These are phyloP conservation scores for Zaprionus capensis DNA, from an alignment of 1,140 invertebrate genomes.

Conservation along the genomic window DNA sequence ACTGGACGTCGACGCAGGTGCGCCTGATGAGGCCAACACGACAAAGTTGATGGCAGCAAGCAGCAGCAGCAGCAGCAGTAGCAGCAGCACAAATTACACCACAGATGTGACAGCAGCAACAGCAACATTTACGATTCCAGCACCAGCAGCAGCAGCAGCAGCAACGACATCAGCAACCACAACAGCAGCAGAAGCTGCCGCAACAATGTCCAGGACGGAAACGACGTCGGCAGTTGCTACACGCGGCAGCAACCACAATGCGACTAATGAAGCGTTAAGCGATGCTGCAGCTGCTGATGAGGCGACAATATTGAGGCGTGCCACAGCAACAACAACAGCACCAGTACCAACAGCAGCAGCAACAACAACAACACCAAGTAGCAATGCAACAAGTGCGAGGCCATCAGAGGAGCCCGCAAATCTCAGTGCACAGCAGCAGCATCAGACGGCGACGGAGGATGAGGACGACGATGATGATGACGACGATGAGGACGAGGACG, in stretches of 20 bases:
- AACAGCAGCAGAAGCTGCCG: slow-evolving; percentile 10
- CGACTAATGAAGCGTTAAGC: slow-evolving; percentile 79
- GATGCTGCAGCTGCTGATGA: slow-evolving; percentile 45
- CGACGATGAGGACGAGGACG: slow-evolving; percentile 63
- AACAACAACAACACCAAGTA: slow-evolving; percentile 13
- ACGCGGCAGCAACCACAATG: slow-evolving; percentile 62
- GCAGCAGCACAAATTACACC: slow-evolving; percentile 59
- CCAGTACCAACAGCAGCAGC: slow-evolving; percentile 6
- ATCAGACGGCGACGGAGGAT: slow-evolving; percentile 33
- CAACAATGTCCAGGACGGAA: slow-evolving; percentile 11
- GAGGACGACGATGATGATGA: slow-evolving; percentile 70
- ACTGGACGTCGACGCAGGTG: slow-evolving; percentile 43
- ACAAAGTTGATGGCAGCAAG: slow-evolving; percentile 41
- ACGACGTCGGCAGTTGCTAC: slow-evolving; percentile 13
- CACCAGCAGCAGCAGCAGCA: slow-evolving; percentile 7
- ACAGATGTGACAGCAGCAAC: slow-evolving; percentile 20
- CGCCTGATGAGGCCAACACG: slow-evolving; percentile 41
- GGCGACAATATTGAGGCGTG: slow-evolving; percentile 59
- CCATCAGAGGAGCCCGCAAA: slow-evolving; percentile 24
- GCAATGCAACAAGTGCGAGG: slow-evolving; percentile 66
- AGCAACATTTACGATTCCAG: slow-evolving; percentile 19
- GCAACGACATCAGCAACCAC: slow-evolving; percentile 10
- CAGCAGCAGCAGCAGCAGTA: slow-evolving; percentile 41
- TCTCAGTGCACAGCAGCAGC: slow-evolving; percentile 42
- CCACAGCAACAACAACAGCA: slow-evolving; percentile 32